phyloP scores from a whole-genome alignment of 2,888 invertebrate species.

The Caenorhabditis imperialis region DNA sequence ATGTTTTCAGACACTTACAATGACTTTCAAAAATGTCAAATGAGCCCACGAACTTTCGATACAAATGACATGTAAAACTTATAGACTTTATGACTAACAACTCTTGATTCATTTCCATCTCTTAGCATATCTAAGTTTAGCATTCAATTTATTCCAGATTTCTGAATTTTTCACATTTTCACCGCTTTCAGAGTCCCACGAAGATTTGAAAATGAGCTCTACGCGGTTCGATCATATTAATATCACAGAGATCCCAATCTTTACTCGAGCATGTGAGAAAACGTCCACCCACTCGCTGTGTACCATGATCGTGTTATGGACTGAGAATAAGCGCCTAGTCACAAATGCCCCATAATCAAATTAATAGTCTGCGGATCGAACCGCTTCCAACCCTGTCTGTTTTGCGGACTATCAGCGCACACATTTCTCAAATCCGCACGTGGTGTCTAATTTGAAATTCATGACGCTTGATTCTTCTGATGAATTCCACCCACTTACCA shows the following conservation, averaged over 20 bases:
- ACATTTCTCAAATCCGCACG: too few relatives aligned
- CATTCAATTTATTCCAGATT: neutral
- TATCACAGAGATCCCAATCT: conserved; percentile 1
- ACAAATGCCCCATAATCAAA: too few relatives aligned
- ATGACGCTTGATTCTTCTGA: too few relatives aligned
- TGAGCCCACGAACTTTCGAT: conserved; percentile 15
- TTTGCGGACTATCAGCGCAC: too few relatives aligned
- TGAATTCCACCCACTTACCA: too few relatives aligned
- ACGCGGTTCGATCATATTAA: neutral
- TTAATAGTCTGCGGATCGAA: too few relatives aligned
- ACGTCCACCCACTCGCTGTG: neutral
- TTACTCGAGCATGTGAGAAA: neutral
- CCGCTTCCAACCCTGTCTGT: too few relatives aligned
- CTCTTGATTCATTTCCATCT: conserved; percentile 16
- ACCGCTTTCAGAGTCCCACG: neutral
- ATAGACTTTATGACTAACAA: conserved; percentile 30
- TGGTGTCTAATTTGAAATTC: too few relatives aligned
- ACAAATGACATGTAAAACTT: conserved; percentile 31
- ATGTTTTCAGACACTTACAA: too few relatives aligned
- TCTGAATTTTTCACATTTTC: conserved; percentile 5
- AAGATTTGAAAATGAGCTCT: conserved; percentile 9
- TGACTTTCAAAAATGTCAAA: neutral
- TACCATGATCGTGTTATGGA: too few relatives aligned
- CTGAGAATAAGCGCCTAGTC: too few relatives aligned
- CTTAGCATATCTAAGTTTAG: conserved; percentile 2